Percentiles rank a stretch among this genome's conserved stretches.
Evolutionary conservation across 2,113 vertebrate species (phyloP).

Genomic region (Saimiri boliviensis): DNA sequence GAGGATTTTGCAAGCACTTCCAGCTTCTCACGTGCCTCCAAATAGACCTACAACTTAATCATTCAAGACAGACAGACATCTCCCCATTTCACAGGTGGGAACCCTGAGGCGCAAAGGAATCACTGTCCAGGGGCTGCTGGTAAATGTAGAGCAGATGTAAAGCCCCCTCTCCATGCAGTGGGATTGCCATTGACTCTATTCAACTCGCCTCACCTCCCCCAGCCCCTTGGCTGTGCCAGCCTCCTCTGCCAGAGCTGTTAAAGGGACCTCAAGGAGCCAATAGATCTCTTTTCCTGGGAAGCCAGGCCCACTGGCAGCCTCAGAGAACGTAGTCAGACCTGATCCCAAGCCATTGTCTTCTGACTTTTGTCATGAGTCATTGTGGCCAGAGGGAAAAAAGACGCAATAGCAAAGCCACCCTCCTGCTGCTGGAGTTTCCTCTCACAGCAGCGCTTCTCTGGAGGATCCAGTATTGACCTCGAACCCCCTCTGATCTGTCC

Average conservation of each 20-base stretch:
- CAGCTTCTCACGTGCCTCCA: not conserved
- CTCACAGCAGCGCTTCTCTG: not conserved
- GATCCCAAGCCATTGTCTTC: not conserved
- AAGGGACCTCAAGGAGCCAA: accelerated
- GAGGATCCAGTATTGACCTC: accelerated
- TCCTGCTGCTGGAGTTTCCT: not conserved
- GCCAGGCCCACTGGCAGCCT: not conserved
- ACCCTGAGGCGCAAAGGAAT: accelerated
- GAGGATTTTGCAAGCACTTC: not conserved
- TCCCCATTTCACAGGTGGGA: not conserved
- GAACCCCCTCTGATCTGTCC: not conserved
- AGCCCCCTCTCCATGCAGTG: accelerated
- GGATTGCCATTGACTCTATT: accelerated
- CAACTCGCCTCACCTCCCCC: accelerated
- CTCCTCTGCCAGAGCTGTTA: not conserved
- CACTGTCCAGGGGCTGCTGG: accelerated
- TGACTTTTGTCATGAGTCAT: not conserved
- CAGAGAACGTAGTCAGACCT: accelerated
- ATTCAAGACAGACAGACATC: accelerated
- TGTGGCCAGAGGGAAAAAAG: not conserved
- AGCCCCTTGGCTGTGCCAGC: too few relatives aligned
- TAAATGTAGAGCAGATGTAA: too few relatives aligned
- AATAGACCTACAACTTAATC: accelerated
- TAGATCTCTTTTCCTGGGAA: accelerated
- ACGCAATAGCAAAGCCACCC: not conserved